Evolutionary conservation across 2,113 vertebrate species (phyloP).

Genomic region (Psittacula cyanocephala): DNA sequence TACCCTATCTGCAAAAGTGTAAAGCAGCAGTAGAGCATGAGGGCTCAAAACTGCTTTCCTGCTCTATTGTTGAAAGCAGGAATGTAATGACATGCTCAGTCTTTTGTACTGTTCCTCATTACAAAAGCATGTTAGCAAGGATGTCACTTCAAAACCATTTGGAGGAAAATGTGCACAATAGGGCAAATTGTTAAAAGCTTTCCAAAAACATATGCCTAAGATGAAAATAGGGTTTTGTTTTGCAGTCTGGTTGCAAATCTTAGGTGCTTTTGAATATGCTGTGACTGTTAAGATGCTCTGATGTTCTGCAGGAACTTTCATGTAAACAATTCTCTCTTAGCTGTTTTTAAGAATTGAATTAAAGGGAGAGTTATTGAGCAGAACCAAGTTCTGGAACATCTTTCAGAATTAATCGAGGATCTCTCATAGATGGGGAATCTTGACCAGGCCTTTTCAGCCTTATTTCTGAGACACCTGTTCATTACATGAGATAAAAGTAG

Average conservation of each 20-base stretch:
- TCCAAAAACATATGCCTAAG: not conserved
- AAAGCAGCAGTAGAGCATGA: not conserved
- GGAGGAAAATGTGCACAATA: not conserved
- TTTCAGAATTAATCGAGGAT: not conserved
- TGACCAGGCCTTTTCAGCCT: not conserved
- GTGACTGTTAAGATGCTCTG: not conserved
- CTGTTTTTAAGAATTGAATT: not conserved
- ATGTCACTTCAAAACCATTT: not conserved
- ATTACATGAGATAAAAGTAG: not conserved
- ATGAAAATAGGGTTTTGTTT: not conserved
- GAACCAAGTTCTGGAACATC: not conserved
- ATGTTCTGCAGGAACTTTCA: not conserved
- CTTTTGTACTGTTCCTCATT: not conserved
- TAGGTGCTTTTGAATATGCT: not conserved
- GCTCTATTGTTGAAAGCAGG: rapidly evolving
- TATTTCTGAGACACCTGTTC: not conserved
- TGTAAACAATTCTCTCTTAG: not conserved
- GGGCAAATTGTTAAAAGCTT: not conserved
- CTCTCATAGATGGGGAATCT: not conserved
- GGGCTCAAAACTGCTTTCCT: not conserved
- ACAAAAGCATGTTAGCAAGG: not conserved
- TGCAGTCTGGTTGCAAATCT: not conserved
- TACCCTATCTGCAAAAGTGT: not conserved
- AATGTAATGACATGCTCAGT: not conserved
- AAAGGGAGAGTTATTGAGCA: not conserved